Conservation (phyloP, 2,797 vertebrate genomes). For the Myotis vivesi region DNA sequence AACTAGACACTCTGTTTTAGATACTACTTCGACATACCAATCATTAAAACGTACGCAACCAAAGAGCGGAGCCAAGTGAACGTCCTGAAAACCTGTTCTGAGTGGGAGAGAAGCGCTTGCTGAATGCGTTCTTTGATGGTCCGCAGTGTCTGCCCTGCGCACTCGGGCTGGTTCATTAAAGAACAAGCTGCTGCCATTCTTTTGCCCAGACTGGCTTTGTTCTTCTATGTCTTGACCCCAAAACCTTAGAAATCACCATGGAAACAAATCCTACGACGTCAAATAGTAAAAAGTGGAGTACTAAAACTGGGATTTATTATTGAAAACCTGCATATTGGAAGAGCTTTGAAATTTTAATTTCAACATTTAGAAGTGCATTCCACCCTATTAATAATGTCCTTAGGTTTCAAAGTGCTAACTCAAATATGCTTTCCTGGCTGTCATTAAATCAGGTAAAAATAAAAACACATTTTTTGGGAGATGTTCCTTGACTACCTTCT, state of each 20-base stretch:
- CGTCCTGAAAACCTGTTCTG: constrained; percentile 83
- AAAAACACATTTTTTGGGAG: constrained; percentile 63
- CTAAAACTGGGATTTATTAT: constrained; percentile 51
- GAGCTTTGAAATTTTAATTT: constrained; percentile 60
- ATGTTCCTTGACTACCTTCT: constrained; percentile 62
- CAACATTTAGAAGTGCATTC: constrained; percentile 66
- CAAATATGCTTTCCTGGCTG: constrained; percentile 58
- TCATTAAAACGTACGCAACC: constrained; percentile 84
- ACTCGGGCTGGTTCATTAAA: constrained; percentile 65
- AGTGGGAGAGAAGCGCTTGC: constrained; percentile 75
- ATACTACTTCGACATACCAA: constrained; percentile 85
- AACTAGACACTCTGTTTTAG: constrained; percentile 84
- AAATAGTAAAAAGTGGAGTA: constrained; percentile 69
- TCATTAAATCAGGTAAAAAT: constrained; percentile 77
- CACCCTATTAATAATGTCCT: constrained; percentile 57
- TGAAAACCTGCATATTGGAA: constrained; percentile 60
- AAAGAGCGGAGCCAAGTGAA: constrained; percentile 82
- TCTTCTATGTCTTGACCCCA: not conserved
- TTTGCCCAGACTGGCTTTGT: constrained; percentile 70
- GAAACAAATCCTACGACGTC: constrained; percentile 37
- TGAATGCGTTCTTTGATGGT: constrained; percentile 76
- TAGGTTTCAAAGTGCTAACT: constrained; percentile 69
- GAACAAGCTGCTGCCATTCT: constrained; percentile 66
- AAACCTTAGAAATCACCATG: constrained; percentile 11
- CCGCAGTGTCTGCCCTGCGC: constrained; percentile 68